Percentiles rank a stretch among this genome's conserved stretches.
Conservation (phyloP, 2,113 vertebrate species). For the Semicossyphus pulcher region DNA sequence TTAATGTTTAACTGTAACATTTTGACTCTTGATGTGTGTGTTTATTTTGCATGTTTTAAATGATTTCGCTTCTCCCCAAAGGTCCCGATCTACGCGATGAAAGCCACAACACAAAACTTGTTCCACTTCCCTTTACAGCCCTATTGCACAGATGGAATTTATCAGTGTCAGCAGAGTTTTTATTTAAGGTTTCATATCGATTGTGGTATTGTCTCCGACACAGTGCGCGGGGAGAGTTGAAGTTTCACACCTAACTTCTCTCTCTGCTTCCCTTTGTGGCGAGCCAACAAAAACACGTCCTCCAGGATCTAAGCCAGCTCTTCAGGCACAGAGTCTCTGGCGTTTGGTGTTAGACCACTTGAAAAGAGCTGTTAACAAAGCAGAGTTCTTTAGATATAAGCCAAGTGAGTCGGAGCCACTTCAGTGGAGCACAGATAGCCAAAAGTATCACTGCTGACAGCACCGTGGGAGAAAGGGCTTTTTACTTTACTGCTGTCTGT, state of each 20-base stretch:
- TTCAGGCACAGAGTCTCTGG: conserved; percentile 20
- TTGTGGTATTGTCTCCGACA: conserved; percentile 3
- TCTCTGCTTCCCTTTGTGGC: not conserved
- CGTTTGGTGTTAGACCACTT: conserved; percentile 60
- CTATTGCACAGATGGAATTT: not conserved
- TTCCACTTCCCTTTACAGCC: not conserved
- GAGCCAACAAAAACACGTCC: conserved; percentile 40
- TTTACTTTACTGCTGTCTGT: not conserved
- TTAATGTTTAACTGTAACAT: conserved; percentile 8
- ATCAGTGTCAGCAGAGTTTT: not conserved
- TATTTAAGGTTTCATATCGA: conserved; percentile 9
- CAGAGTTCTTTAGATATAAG: conserved; percentile 68
- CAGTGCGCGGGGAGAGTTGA: not conserved
- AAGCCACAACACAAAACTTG: not conserved
- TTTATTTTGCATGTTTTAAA: not conserved
- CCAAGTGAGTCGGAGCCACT: conserved; percentile 60
- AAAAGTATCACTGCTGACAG: conserved; percentile 10
- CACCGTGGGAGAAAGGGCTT: not conserved
- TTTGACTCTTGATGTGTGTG: not conserved
- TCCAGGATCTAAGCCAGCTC: conserved; percentile 51
- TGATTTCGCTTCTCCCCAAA: not conserved
- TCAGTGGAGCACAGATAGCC: conserved; percentile 42
- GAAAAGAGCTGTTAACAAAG: conserved; percentile 73
- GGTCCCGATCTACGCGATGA: not conserved
- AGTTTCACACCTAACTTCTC: conserved; percentile 37